Percentiles rank a stretch among this genome's conserved stretches.
These are phyloP conservation scores for Xiphydria camelus DNA, from an alignment of 2,888 invertebrate species.

Conservation along the genomic window DNA sequence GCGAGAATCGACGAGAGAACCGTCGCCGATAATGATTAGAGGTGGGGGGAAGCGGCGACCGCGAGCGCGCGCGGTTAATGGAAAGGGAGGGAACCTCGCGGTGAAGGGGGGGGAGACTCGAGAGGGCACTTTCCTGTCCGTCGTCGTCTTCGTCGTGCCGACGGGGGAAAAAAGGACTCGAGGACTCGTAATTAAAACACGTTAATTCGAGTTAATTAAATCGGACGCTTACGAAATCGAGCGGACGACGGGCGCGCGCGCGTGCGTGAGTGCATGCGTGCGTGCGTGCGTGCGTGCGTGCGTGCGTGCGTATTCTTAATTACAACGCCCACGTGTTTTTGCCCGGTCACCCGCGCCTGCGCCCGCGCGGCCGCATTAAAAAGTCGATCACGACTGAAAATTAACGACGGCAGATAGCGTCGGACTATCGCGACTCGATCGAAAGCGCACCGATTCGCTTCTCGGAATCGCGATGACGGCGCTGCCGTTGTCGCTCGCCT, in stretches of 20 bases:
- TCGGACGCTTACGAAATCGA: conserved; percentile 32
- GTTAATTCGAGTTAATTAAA: conserved; percentile 45
- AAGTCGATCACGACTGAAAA: conserved; percentile 25
- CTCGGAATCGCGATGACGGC: conserved; percentile 1
- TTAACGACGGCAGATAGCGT: conserved; percentile 16
- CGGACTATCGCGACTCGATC: conserved; percentile 14
- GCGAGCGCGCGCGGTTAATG: no score
- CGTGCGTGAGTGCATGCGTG: no score
- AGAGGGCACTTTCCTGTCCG: no score
- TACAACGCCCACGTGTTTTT: conserved; percentile 25
- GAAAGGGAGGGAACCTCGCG: conserved; percentile 4
- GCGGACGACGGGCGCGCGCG: no score
- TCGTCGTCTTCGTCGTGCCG: no score
- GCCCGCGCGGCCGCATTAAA: conserved; percentile 20
- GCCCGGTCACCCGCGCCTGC: no score
- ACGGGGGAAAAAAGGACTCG: no score
- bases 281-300: conserved; percentile 9
- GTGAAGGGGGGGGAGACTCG: conserved; percentile 10
- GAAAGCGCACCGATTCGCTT: no score
- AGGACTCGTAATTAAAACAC: conserved; percentile 37
- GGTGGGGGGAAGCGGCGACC: background rate
- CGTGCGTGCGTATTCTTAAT: conserved; percentile 29
- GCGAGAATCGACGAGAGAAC: conserved; percentile 7
- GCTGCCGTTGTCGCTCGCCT: no score
- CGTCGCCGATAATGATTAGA: conserved; percentile 11